A percentile compares a stretch with the other conserved stretches of the same genome.
phyloP scores from a whole-genome alignment of 2,797 vertebrate genomes.

The Sphenopsis melanotis region DNA sequence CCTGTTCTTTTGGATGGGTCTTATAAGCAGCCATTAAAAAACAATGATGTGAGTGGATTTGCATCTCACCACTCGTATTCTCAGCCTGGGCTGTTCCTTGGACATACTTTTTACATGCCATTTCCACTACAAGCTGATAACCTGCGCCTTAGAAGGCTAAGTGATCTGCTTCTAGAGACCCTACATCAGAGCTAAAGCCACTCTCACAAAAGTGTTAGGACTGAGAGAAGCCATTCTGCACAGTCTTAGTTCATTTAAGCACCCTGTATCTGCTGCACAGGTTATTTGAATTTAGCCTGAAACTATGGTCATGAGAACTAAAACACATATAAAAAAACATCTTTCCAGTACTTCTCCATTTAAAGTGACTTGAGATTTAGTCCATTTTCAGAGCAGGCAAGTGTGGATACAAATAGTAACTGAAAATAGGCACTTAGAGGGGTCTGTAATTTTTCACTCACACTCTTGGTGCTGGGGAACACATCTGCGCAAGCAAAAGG shows the following conservation, averaged over 20 bases:
- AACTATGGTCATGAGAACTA: not conserved
- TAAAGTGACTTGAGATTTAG: not conserved
- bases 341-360: not conserved
- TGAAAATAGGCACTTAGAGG: not conserved
- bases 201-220: not conserved
- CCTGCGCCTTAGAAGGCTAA: not conserved
- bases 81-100: not conserved
- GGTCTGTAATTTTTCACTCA: not conserved
- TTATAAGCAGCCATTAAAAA: not conserved
- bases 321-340: not conserved
- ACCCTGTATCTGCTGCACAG: not conserved
- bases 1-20: not conserved
- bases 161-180: not conserved
- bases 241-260: not conserved
- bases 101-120: accelerated
- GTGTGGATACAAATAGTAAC: not conserved
- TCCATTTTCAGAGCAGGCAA: not conserved
- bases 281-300: not conserved
- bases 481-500: not conserved
- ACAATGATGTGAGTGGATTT: not conserved
- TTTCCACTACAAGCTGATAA: not conserved
- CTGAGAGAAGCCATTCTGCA: not conserved
- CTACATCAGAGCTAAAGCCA: not conserved
- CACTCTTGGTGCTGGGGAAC: accelerated
- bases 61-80: accelerated